Conservation (phyloP, 2,888 invertebrate genomes). For the Drosophila picticornis region DNA sequence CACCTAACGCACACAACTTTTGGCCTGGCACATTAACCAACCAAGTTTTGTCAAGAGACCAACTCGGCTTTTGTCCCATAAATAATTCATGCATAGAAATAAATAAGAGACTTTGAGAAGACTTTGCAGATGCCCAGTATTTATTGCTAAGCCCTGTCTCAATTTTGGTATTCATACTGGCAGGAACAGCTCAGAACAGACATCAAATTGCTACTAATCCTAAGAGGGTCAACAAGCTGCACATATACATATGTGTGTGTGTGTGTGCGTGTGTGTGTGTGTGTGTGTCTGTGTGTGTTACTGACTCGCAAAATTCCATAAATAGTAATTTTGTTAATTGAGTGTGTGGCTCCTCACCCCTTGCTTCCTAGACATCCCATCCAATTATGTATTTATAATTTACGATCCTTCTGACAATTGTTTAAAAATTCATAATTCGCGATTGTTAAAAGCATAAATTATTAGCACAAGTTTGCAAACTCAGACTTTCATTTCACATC, state of each 20-base stretch:
- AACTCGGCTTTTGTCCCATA: slow-evolving; percentile 56
- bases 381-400: slow-evolving; percentile 42
- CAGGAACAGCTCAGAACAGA: slow-evolving; percentile 27
- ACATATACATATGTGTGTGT: slow-evolving; percentile 6
- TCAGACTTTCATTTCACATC: slow-evolving; percentile 27
- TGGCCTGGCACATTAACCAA: slow-evolving; percentile 42
- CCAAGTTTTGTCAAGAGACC: slow-evolving; percentile 39
- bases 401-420: slow-evolving; percentile 30
- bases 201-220: slow-evolving; percentile 70
- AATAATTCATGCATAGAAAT: slow-evolving; percentile 76
- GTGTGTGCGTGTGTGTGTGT: slow-evolving; percentile 13
- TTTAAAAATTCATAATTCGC: slow-evolving; percentile 57
- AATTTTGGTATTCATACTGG: slow-evolving; percentile 3
- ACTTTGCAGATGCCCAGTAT: slow-evolving; percentile 30
- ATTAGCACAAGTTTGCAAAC: slow-evolving; percentile 28
- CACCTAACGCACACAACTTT: slow-evolving; percentile 46
- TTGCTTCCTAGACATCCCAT: neutral
- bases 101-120: slow-evolving; percentile 69
- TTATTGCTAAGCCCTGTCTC: neutral
- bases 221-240: slow-evolving; percentile 46
- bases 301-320: slow-evolving; percentile 62
- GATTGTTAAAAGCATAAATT: slow-evolving; percentile 58
- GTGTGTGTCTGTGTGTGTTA: slow-evolving; percentile 1
- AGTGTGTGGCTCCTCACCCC: slow-evolving; percentile 42
- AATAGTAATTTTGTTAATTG: slow-evolving; percentile 78